Percentiles rank a stretch among this genome's conserved stretches.
Conservation (phyloP, 2,797 vertebrate genomes). For the Meda fulgida region DNA sequence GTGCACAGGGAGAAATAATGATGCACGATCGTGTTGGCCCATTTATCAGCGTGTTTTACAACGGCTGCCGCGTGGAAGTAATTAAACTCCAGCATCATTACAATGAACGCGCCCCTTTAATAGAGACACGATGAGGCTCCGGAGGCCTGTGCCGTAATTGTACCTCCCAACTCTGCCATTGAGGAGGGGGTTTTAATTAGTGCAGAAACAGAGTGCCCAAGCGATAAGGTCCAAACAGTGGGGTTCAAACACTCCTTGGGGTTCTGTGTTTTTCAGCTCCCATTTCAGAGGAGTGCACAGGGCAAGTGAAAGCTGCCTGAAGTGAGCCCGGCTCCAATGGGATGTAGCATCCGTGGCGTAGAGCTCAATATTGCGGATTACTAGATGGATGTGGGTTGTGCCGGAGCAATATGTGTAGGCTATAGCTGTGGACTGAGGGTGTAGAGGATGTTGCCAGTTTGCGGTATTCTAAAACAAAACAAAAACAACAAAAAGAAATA, state of each 20-base stretch:
- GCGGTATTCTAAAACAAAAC: background rate
- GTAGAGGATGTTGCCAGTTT: background rate
- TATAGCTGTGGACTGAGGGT: background rate
- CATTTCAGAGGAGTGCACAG: slow-evolving; percentile 25
- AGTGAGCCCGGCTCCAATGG: background rate
- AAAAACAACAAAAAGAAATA: background rate
- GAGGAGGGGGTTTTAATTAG: slow-evolving; percentile 94
- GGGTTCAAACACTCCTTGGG: slow-evolving; percentile 44
- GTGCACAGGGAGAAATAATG: slow-evolving; percentile 73
- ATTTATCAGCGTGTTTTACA: slow-evolving; percentile 99
- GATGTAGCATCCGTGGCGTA: background rate
- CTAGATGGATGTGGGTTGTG: background rate
- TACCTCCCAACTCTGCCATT: slow-evolving; percentile 85
- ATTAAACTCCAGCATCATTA: slow-evolving; percentile 99
- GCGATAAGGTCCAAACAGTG: slow-evolving; percentile 60
- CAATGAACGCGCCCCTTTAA: slow-evolving; percentile 98
- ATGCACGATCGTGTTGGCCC: slow-evolving; percentile 94
- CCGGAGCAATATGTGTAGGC: background rate
- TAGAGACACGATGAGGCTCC: slow-evolving; percentile 98
- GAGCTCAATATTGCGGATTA: slow-evolving; percentile 2
- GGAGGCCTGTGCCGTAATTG: slow-evolving; percentile 94
- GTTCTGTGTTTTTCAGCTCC: slow-evolving; percentile 39
- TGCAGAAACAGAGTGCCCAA: slow-evolving; percentile 79
- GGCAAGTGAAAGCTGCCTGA: slow-evolving; percentile 43
- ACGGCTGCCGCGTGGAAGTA: slow-evolving; percentile 95